Percentiles rank a stretch among this genome's conserved stretches.
phyloP scores from a whole-genome alignment of 2,888 invertebrate species.

The Torymus tubicola region DNA sequence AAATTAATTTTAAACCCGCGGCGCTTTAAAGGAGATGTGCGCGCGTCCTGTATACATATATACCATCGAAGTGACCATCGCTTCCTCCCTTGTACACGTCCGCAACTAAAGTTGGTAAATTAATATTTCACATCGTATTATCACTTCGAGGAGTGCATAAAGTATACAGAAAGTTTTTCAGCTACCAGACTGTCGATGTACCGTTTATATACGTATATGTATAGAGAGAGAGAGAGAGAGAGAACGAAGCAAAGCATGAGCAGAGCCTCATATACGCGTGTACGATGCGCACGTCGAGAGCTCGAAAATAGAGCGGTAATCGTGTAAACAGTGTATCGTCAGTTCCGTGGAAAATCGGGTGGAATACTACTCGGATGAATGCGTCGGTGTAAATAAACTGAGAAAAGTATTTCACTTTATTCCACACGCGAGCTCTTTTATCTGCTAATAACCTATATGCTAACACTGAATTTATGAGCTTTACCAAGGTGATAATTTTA shows the following conservation, averaged over 20 bases:
- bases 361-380: not conserved
- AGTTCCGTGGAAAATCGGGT: not conserved
- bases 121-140: too few species aligned
- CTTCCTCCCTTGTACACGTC: too few species aligned
- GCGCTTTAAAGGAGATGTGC: constrained; percentile 6
- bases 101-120: too few species aligned
- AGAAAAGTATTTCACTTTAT: constrained; percentile 16
- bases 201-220: too few species aligned
- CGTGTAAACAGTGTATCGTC: constrained; percentile 25
- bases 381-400: not conserved
- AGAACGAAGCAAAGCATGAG: too few species aligned
- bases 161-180: too few species aligned
- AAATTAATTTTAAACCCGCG: constrained; percentile 35
- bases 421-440: constrained; percentile 12
- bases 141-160: too few species aligned
- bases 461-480: constrained; percentile 17
- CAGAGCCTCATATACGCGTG: too few species aligned
- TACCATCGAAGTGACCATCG: not conserved
- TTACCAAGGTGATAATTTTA: constrained; percentile 26
- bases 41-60: too few species aligned
- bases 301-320: constrained; percentile 4
- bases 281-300: too few species aligned
- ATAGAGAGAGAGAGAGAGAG: too few species aligned
- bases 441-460: not conserved
- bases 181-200: too few species aligned